Conservation (phyloP, 2,797 vertebrate genomes). For the Limnodromus scolopaceus region DNA sequence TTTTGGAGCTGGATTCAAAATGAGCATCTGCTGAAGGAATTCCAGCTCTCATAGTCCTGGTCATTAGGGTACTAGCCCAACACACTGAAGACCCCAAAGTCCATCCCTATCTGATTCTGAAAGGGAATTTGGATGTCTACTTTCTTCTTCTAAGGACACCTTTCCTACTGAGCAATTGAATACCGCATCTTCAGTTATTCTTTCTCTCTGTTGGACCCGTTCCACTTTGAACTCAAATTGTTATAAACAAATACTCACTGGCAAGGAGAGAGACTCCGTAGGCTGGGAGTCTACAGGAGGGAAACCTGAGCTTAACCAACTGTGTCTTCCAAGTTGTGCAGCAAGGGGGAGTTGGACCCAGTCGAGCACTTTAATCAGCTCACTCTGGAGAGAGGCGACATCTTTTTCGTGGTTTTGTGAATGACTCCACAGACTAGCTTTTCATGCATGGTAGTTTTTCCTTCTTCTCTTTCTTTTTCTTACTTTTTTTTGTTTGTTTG, state of each 20-base stretch:
- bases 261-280: not conserved
- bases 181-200: not conserved
- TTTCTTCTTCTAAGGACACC: not conserved
- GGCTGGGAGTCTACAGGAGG: not conserved
- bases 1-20: not conserved
- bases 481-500: not conserved
- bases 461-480: accelerated
- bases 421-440: not conserved
- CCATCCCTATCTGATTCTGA: not conserved
- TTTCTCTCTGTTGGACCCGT: not conserved
- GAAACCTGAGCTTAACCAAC: not conserved
- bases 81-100: not conserved
- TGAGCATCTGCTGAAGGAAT: not conserved
- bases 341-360: not conserved
- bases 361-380: not conserved
- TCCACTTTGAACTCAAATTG: not conserved
- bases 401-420: not conserved
- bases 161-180: not conserved
- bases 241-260: not conserved
- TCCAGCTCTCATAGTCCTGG: not conserved
- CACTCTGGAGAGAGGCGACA: not conserved
- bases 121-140: not conserved
- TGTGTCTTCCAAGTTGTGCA: not conserved
- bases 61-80: not conserved
- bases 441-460: accelerated